A percentile compares a stretch with the other conserved stretches of the same genome.
Evolutionary conservation across 2,113 vertebrate genomes (phyloP).

Genomic region (Atherinomorus stipes): DNA sequence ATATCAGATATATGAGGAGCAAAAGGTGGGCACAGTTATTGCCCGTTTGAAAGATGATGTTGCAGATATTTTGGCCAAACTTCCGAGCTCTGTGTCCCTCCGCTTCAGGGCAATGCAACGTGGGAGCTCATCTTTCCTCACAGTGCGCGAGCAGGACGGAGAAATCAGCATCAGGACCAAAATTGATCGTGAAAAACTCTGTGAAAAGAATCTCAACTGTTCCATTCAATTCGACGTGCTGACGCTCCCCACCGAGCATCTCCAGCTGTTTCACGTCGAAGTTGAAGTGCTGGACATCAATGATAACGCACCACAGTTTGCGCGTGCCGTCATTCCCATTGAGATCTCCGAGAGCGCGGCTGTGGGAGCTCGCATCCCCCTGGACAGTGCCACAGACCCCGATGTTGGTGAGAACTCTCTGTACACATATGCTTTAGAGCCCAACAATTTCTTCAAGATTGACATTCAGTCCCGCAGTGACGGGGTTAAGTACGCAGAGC

Average conservation of each 20-base stretch:
- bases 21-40: constrained; percentile 91
- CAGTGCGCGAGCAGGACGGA: constrained; percentile 92
- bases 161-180: constrained; percentile 93
- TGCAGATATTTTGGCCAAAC: constrained; percentile 88
- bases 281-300: constrained; percentile 98
- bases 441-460: constrained; percentile 90
- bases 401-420: constrained; percentile 96
- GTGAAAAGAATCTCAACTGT: constrained; percentile 95
- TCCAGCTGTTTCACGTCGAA: constrained; percentile 96
- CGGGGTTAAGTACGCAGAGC: constrained; percentile 93
- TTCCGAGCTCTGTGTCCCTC: constrained; percentile 88
- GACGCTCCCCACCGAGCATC: constrained; percentile 94
- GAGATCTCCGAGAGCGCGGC: constrained; percentile 96
- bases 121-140: constrained; percentile 86
- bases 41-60: constrained; percentile 92
- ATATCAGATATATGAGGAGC: constrained; percentile 96
- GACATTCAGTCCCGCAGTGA: constrained; percentile 92
- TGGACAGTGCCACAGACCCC: constrained; percentile 96
- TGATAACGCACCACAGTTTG: constrained; percentile 95
- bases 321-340: constrained; percentile 91
- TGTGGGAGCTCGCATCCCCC: constrained; percentile 92
- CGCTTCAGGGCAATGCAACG: constrained; percentile 95
- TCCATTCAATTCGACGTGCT: constrained; percentile 97
- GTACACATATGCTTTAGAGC: constrained; percentile 90
- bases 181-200: constrained; percentile 97